A percentile compares a stretch with the other conserved stretches of the same genome.
Evolutionary conservation across 2,888 invertebrate genomes (phyloP).

Genomic region (Tribolium freemani): DNA sequence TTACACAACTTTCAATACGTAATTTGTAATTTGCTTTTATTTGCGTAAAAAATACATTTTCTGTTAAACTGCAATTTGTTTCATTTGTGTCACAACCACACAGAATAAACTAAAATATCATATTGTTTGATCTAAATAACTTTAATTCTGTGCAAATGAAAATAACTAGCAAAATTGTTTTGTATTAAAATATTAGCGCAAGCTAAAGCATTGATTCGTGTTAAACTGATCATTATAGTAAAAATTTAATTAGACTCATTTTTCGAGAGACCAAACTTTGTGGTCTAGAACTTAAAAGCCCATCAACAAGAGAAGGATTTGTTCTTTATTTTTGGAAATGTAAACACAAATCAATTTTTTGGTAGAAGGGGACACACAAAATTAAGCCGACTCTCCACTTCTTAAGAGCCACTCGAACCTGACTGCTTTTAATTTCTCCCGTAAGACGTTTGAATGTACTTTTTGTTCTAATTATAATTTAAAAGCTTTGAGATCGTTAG

Average conservation of each 20-base stretch:
- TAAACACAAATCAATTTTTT: background rate
- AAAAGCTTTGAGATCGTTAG: slow-evolving; percentile 8
- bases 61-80: background rate
- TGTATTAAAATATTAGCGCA: background rate
- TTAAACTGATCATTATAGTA: too few relatives aligned
- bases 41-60: background rate
- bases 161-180: background rate
- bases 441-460: slow-evolving; percentile 3
- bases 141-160: too few relatives aligned
- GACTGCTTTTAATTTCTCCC: slow-evolving; percentile 1
- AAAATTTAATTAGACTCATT: too few relatives aligned
- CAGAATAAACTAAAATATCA: background rate
- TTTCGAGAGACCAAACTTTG: too few relatives aligned
- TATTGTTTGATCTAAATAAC: background rate
- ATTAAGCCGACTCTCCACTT: background rate
- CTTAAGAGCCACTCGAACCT: slow-evolving; percentile 3
- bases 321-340: too few relatives aligned
- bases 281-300: too few relatives aligned
- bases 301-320: too few relatives aligned
- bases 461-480: slow-evolving; percentile 17
- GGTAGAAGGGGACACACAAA: background rate
- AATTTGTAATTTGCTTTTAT: background rate
- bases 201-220: too few relatives aligned
- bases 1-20: background rate
- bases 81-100: background rate